These are phyloP conservation scores for Zaprionus taronus DNA, from an alignment of 1,140 invertebrate species.

Conservation along the genomic window DNA sequence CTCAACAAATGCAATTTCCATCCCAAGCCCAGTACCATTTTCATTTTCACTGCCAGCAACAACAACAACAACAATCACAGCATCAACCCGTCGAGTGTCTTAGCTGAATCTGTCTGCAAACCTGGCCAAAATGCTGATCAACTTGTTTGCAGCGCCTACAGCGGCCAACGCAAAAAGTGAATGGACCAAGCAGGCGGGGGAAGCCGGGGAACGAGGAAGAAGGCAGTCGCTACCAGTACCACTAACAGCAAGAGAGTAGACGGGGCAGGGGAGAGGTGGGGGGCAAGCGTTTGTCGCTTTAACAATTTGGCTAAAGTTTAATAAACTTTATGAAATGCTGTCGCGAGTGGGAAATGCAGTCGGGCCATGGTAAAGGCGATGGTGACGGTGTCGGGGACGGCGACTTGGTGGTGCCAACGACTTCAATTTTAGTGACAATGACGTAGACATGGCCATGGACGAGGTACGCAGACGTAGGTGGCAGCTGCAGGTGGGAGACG, in stretches of 20 bases:
- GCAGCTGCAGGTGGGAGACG: neutral
- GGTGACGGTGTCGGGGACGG: slow-evolving; percentile 8
- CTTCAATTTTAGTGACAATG: slow-evolving; percentile 54
- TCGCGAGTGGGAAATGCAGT: slow-evolving; percentile 79
- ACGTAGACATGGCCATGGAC: slow-evolving; percentile 28
- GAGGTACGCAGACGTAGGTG: slow-evolving; percentile 17
- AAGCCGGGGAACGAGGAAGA: neutral
- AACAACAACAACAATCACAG: neutral
- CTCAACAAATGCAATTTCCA: slow-evolving; percentile 22
- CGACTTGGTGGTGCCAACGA: slow-evolving; percentile 47
- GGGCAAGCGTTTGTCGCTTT: slow-evolving; percentile 59
- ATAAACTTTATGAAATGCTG: slow-evolving; percentile 82
- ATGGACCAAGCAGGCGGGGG: slow-evolving; percentile 40
- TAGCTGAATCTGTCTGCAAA: slow-evolving; percentile 17
- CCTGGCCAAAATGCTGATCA: slow-evolving; percentile 74
- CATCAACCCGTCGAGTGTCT: slow-evolving; percentile 59
- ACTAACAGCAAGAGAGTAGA: neutral
- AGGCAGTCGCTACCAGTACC: neutral
- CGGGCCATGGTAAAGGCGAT: slow-evolving; percentile 5
- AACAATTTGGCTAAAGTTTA: slow-evolving; percentile 82
- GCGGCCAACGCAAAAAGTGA: slow-evolving; percentile 67
- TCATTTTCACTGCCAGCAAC: slow-evolving; percentile 47
- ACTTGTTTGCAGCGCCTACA: slow-evolving; percentile 73
- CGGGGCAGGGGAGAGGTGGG: neutral
- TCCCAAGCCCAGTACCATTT: slow-evolving; percentile 20